Evolutionary conservation across 1,140 invertebrate genomes (phyloP), one percentile per base, ranked within the genome.

Genomic region (Tetragnatha versicolor): DNA sequence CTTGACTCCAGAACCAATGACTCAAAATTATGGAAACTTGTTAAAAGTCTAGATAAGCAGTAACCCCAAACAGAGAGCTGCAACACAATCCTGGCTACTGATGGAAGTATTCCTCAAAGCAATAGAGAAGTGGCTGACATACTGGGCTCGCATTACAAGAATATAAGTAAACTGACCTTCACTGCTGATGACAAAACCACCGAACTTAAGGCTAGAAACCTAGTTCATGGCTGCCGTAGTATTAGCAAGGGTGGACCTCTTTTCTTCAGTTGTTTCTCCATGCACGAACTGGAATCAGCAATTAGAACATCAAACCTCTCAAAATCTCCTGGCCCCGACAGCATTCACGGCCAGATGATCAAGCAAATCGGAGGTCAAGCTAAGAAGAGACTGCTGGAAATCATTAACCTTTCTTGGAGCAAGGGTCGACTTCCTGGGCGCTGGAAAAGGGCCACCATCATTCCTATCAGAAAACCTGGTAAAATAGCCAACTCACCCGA

Each of bases 11-110:
- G 12, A 63, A 22, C 60, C 4, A 14, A 31, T n/a, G 20, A 37
- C n/a, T 37, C 60, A 3, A 63, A 63, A 22, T 20, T 63, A 35
- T 33, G 60, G 31, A 63, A 63, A 14, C 20, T 63, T 17, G 55
- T 60, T 9, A 60, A 42, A 51, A 51, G 47, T 51, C 5, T 51
- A n/a, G 47, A 7, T 51, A 51, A 51, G 22, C 47, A 51, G 20
- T 20, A 53, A 53, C 49, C 49, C 20, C 49, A 53, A 53, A 14
- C 49, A 14, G 49, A 53, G 49, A 53, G 22, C 7, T 53, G 49
- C 20, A 53, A 53, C 20, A 53, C 49, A 7, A 53, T 53, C 22
- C 49, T 53, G 20, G 49, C 49, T 20, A 10, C 10, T 14, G 49
- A 53, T 20, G 49, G 49, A 20, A 53, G 20, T 22, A 20, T 53